Base-by-base conservation (phyloP, 2,797 vertebrate species). In the Scyliorhinus canicula region DNA sequence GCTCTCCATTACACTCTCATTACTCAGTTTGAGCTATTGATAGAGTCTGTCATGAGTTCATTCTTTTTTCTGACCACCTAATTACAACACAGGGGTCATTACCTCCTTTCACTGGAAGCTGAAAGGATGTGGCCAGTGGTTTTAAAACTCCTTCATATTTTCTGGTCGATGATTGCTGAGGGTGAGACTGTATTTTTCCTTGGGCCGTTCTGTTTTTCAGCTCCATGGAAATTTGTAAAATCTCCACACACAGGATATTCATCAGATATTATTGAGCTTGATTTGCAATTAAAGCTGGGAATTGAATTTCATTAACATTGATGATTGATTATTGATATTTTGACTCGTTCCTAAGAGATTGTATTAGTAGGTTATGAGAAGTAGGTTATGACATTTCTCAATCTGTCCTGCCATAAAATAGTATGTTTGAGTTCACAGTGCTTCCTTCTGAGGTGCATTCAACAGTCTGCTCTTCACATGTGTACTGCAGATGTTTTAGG, bases 101-200 rank as follows among this genome's bases (percentile, higher is more conserved):
- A 69, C 44, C 26, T 71, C 93, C 65, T 93, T 94, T 77, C 14
- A 31, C 44, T 94, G 93, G 93, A 94, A 94, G 47, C 44, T 35
- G 47, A 74, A 52, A 71, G 93, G 93, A 94, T 74, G 93, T 94
- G 90, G 90, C 21, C n/a, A 67, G 63, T 14, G 93, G 50, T 16
- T 93, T 69, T 52, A 52, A 74, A 94, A 94, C 9, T 74, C 93
- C 65, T 82, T 82, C 44, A 71, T n/a, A 67, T 52, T 94, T 93
- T 93, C 47, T 94, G 65, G 12, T 94, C 31, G 2, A 31, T 91
- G 88, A 65, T 26, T 65, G 57, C 88, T 65, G n/a, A 44, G 19
- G 12, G 28, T 35, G 52, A 88, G 85, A 31, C 85, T 35, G 26
- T 65, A 57, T 91, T 40, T 82, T 91, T 44, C 19, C 35, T 44